Evolutionary conservation across 2,888 invertebrate species (phyloP).

Genomic region (Tyria jacobaeae): DNA sequence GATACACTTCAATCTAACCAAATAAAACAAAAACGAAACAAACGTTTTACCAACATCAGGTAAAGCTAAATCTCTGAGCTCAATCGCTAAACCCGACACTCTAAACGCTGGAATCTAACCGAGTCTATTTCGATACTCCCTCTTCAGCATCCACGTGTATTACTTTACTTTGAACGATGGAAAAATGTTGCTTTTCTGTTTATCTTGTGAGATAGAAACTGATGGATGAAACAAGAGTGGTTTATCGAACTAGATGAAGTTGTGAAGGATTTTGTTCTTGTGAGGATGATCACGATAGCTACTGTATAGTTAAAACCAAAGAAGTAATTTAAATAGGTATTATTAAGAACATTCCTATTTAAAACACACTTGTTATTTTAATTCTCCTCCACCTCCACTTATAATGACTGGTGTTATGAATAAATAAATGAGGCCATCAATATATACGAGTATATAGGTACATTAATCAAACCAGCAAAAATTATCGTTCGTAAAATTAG

Average conservation of each 20-base stretch:
- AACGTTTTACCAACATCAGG: slow-evolving; percentile 16
- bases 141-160: background rate
- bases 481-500: too few species aligned
- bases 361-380: too few species aligned
- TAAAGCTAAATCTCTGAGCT: slow-evolving; percentile 5
- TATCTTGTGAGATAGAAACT: slow-evolving; percentile 5
- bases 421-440: too few species aligned
- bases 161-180: slow-evolving; percentile 14
- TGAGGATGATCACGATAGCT: background rate
- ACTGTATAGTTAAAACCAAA: background rate
- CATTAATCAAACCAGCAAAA: too few species aligned
- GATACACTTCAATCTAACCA: background rate
- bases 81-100: slow-evolving; percentile 9
- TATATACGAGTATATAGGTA: too few species aligned
- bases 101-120: slow-evolving; percentile 15
- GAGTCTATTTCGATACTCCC: slow-evolving; percentile 13
- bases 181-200: slow-evolving; percentile 10
- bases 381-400: too few species aligned
- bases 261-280: background rate
- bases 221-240: background rate
- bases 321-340: background rate
- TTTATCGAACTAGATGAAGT: background rate
- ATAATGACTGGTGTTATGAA: too few species aligned
- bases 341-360: too few species aligned
- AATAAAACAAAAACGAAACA: slow-evolving; percentile 15